These are phyloP conservation scores for Philypnodon macrostomus DNA, from an alignment of 2,797 vertebrate species.

Conservation along the genomic window DNA sequence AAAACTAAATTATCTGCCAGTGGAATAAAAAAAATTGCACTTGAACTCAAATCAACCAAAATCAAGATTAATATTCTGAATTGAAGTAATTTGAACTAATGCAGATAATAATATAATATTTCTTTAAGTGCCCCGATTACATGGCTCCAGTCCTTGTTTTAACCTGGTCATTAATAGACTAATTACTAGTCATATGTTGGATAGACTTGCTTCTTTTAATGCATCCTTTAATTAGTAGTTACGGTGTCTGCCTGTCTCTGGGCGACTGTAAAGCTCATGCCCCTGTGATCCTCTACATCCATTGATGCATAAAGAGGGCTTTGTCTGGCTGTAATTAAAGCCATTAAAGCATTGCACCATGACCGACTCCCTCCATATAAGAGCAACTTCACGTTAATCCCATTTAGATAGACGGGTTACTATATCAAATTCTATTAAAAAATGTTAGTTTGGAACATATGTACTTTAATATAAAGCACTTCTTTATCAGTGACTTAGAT, in stretches of 20 bases:
- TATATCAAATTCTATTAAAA: too few species aligned
- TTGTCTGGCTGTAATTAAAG: slow-evolving; percentile 62
- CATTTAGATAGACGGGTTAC: slow-evolving; percentile 26
- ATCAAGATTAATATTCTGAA: too few species aligned
- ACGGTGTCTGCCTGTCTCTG: slow-evolving; percentile 15
- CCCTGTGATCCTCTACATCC: slow-evolving; percentile 27
- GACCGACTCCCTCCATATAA: slow-evolving; percentile 25
- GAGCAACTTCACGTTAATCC: slow-evolving; percentile 31
- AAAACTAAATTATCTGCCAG: too few species aligned
- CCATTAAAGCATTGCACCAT: slow-evolving; percentile 43
- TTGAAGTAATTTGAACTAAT: too few species aligned
- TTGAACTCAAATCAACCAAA: too few species aligned
- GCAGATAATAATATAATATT: too few species aligned
- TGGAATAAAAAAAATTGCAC: too few species aligned
- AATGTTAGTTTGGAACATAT: too few species aligned
- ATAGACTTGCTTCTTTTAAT: slow-evolving; percentile 8
- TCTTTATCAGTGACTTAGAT: too few species aligned
- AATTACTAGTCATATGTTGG: slow-evolving; percentile 2
- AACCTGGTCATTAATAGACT: not conserved
- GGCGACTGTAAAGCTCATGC: slow-evolving; percentile 25
- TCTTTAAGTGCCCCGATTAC: slow-evolving; percentile 1
- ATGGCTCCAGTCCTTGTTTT: slow-evolving; percentile 9
- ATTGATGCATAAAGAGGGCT: slow-evolving; percentile 48
- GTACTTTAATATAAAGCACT: too few species aligned
- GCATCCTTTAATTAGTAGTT: slow-evolving; percentile 14